Percentiles rank a stretch among this genome's conserved stretches.
phyloP scores from a whole-genome alignment of 92 coral and sea anemone species.

The Porites lobata region DNA sequence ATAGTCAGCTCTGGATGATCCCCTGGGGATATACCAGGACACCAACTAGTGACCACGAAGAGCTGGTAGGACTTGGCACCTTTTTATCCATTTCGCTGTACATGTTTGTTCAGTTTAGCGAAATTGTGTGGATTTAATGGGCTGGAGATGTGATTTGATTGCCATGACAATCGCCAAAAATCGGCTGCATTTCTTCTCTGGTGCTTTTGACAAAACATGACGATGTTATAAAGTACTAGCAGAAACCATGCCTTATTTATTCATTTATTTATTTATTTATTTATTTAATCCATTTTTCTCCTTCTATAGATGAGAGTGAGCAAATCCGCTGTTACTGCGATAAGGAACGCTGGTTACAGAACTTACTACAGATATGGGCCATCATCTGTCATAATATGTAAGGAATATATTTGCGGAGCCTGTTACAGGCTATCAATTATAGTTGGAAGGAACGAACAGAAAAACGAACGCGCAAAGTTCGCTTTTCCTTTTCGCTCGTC shows the following conservation, averaged over 20 bases:
- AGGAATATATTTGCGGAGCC: constrained; percentile 20
- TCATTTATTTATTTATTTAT: too few species aligned
- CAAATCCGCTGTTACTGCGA: constrained; percentile 64
- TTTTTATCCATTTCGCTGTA: not conserved
- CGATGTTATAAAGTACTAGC: too few species aligned
- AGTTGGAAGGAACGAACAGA: not conserved
- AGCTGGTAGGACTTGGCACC: constrained; percentile 56
- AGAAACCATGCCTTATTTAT: too few species aligned
- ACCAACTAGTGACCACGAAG: constrained; percentile 55
- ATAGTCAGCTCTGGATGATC: constrained; percentile 88
- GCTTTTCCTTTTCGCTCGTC: too few species aligned
- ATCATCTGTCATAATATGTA: constrained; percentile 83
- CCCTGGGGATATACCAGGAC: constrained; percentile 80
- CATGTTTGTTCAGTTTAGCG: not conserved
- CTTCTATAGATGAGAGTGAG: constrained; percentile 75
- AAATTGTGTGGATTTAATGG: not conserved
- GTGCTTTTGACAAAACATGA: too few species aligned
- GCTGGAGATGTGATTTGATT: too few species aligned
- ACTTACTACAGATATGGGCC: constrained; percentile 66
- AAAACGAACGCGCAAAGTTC: not conserved
- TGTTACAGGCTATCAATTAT: not conserved
- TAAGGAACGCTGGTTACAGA: constrained; percentile 38
- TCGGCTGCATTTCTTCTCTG: too few species aligned
- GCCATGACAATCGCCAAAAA: too few species aligned
- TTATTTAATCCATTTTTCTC: not conserved